Percentiles rank a stretch among this genome's conserved stretches.
phyloP scores from a whole-genome alignment of 2,888 invertebrate genomes.

The Callyntrura sp. region DNA sequence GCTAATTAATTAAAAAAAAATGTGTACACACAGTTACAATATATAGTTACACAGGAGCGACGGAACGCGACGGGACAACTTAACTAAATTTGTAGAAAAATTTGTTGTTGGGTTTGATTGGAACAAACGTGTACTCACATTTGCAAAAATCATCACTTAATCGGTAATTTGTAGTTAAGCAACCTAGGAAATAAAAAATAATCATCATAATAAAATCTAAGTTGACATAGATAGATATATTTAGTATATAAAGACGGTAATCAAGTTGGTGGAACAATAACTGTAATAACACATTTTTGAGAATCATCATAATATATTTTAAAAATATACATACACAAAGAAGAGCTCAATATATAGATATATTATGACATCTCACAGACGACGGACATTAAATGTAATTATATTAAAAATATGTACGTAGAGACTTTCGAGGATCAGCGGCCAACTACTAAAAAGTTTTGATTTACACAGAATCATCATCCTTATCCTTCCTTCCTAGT shows the following conservation, averaged over 20 bases:
- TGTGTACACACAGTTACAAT: no score
- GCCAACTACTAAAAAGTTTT: constrained; percentile 24
- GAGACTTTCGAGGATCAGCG: constrained; percentile 76
- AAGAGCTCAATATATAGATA: constrained; percentile 41
- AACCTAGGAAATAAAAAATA: constrained; percentile 42
- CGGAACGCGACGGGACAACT: constrained; percentile 9
- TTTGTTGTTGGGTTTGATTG: background rate
- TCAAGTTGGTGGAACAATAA: constrained; percentile 67
- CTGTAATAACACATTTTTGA: constrained; percentile 50
- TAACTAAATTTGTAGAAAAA: constrained; percentile 48
- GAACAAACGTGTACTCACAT: background rate
- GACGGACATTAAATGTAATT: constrained; percentile 53
- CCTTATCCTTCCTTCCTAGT: background rate
- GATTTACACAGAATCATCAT: background rate
- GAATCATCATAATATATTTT: constrained; percentile 50
- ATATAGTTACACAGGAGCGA: constrained; percentile 1
- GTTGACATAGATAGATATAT: constrained; percentile 1
- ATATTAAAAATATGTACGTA: constrained; percentile 76
- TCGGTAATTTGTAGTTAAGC: constrained; percentile 46
- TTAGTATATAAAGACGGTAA: constrained; percentile 62
- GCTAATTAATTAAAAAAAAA: background rate
- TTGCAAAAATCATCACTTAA: constrained; percentile 34
- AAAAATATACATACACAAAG: constrained; percentile 29
- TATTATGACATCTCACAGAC: constrained; percentile 47
- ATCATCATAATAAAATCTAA: background rate